These are phyloP conservation scores for Vulpes ferrilata DNA, from an alignment of 2,113 vertebrate species.

Conservation along the genomic window DNA sequence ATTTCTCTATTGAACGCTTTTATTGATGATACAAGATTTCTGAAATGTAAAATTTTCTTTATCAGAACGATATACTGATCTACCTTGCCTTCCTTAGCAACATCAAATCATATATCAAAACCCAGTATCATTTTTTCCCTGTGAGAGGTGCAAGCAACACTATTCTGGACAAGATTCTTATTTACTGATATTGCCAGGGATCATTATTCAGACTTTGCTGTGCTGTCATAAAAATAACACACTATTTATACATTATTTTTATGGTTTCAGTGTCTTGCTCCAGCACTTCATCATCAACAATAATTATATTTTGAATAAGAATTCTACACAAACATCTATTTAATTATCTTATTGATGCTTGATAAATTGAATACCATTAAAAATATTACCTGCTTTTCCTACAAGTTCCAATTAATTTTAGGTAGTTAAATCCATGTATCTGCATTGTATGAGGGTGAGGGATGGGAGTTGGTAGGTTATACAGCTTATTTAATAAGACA, in stretches of 20 bases:
- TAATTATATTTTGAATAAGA: constrained; percentile 38
- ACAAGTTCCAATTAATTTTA: neutral
- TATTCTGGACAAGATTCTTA: neutral
- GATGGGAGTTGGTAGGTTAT: neutral
- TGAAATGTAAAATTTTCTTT: neutral
- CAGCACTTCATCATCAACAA: neutral
- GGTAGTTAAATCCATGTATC: neutral
- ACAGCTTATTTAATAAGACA: neutral
- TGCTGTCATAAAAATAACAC: neutral
- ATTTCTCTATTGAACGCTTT: neutral
- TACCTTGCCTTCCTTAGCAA: neutral
- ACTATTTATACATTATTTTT: neutral
- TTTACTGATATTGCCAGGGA: neutral
- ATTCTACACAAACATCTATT: neutral
- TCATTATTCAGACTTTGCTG: neutral
- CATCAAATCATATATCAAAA: neutral
- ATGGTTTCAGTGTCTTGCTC: neutral
- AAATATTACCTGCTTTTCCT: neutral
- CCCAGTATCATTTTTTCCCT: neutral
- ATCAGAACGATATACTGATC: neutral
- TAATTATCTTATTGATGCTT: neutral
- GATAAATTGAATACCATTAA: neutral
- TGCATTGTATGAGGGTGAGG: neutral
- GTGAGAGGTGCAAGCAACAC: neutral
- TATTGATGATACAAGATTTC: neutral